Conservation (phyloP, 2,797 vertebrate species). For the Gadopsis bispinosus region DNA sequence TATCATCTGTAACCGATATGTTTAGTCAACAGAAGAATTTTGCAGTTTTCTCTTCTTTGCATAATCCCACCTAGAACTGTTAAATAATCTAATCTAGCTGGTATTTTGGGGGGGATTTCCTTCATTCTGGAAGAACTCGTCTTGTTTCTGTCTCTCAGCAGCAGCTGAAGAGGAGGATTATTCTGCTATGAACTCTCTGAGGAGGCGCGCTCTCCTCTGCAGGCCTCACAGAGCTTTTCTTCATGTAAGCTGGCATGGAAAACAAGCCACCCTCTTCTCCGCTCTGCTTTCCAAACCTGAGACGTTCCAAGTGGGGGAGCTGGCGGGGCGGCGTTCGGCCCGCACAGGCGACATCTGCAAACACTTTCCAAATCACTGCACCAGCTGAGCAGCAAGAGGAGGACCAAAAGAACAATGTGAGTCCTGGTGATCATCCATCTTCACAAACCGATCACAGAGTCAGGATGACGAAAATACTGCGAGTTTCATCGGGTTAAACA, state of each 20-base stretch:
- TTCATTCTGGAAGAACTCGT: slow-evolving; percentile 10
- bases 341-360: slow-evolving; percentile 65
- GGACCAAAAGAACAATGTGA: neutral
- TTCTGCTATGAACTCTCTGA: neutral
- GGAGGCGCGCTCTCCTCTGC: neutral
- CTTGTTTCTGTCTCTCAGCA: slow-evolving; percentile 15
- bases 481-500: no score
- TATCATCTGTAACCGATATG: no score
- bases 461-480: no score
- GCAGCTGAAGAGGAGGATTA: slow-evolving; percentile 11
- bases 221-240: slow-evolving; percentile 37
- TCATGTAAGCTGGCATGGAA: slow-evolving; percentile 66
- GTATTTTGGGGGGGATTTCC: slow-evolving; percentile 58
- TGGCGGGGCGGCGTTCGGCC: slow-evolving; percentile 47
- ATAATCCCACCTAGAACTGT: neutral
- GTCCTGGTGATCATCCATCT: slow-evolving; percentile 13
- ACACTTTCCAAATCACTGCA: slow-evolving; percentile 54
- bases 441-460: neutral
- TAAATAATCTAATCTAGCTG: neutral
- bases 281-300: slow-evolving; percentile 57
- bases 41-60: neutral
- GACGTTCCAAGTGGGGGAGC: slow-evolving; percentile 58
- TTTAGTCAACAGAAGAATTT: no score
- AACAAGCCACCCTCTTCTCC: slow-evolving; percentile 52
- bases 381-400: slow-evolving; percentile 21